Evolutionary conservation across 2,113 vertebrate species (phyloP).

Genomic region (Gorsachius goisagi): DNA sequence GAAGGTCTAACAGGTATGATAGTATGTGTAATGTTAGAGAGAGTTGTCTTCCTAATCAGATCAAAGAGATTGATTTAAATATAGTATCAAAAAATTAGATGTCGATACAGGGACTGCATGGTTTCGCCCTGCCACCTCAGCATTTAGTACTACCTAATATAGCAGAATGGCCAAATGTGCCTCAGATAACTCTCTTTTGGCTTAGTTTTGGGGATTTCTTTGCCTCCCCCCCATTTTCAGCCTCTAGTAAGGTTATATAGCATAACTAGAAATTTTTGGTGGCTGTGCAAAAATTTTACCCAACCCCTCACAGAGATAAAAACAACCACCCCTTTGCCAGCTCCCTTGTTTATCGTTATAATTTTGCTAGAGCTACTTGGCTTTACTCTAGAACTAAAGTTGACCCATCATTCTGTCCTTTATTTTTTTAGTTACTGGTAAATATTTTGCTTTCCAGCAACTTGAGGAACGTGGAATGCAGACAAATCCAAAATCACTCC

Average conservation of each 20-base stretch:
- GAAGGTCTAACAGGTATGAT: background rate
- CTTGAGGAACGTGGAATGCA: background rate
- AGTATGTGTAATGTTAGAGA: background rate
- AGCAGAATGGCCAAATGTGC: background rate
- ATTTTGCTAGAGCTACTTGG: background rate
- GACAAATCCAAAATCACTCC: background rate
- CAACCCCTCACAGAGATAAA: background rate
- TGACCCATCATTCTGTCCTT: background rate
- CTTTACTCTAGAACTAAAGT: background rate
- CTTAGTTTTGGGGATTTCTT: background rate
- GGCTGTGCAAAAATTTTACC: background rate
- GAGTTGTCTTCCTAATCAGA: background rate
- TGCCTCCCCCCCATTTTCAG: background rate
- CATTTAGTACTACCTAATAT: background rate
- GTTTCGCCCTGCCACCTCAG: background rate
- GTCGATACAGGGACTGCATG: background rate
- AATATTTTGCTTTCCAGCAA: conserved; percentile 2
- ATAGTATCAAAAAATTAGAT: background rate
- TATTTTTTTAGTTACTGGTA: background rate
- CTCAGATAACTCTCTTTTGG: background rate
- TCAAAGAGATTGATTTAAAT: background rate
- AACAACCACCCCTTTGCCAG: background rate
- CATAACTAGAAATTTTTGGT: background rate
- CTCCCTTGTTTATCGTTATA: background rate
- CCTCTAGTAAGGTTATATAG: background rate